A percentile compares a stretch with the other conserved stretches of the same genome.
Evolutionary conservation across 2,797 vertebrate genomes (phyloP).

Genomic region (Halcyon smyrnensis): DNA sequence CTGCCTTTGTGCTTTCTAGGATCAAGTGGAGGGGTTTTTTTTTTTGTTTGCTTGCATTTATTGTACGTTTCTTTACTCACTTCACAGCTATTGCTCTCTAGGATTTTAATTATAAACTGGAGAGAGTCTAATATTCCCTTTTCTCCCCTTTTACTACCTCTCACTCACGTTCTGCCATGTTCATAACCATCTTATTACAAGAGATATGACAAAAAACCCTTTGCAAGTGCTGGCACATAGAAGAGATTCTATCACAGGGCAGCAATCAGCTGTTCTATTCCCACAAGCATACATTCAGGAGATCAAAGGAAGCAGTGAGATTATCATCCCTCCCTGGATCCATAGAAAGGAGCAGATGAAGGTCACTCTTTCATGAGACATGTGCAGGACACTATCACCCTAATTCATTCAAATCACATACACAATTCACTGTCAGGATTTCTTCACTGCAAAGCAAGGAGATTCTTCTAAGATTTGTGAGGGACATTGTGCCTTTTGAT

Average conservation of each 20-base stretch:
- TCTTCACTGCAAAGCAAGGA: background rate
- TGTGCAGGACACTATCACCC: background rate
- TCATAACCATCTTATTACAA: constrained; percentile 34
- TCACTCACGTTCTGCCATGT: background rate
- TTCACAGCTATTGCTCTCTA: background rate
- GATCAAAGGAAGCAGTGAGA: background rate
- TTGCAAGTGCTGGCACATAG: background rate
- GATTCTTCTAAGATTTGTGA: background rate
- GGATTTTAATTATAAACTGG: background rate
- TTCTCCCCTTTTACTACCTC: background rate
- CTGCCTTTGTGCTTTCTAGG: background rate
- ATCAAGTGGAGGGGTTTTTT: background rate
- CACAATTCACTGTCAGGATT: background rate
- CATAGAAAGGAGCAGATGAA: background rate
- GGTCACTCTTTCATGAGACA: background rate
- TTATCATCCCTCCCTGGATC: background rate
- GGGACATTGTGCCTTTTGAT: background rate
- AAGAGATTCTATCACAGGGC: constrained; percentile 35
- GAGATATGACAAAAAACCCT: constrained; percentile 1
- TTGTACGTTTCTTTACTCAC: background rate
- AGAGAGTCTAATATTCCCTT: background rate
- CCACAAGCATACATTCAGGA: background rate
- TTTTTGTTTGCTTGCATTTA: constrained; percentile 3
- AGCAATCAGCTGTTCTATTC: background rate
- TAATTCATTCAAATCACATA: background rate